Evolutionary conservation across 2,797 vertebrate species (phyloP).

Genomic region (Threskiornis aethiopicus): DNA sequence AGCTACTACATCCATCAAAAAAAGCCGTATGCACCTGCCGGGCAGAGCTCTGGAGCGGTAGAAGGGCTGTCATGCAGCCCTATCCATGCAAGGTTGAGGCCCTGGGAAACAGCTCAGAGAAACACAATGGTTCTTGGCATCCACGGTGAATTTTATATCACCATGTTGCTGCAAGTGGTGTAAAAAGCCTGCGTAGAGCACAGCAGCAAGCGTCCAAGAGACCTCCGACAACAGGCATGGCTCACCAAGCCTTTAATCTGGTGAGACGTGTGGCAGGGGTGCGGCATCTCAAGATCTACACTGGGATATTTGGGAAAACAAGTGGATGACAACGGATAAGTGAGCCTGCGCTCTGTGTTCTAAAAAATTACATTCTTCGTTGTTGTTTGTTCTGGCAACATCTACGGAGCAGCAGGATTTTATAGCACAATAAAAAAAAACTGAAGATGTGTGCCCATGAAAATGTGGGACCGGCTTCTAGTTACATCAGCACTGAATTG

Average conservation of each 20-base stretch:
- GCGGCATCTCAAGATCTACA: background rate
- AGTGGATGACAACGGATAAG: background rate
- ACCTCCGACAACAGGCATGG: background rate
- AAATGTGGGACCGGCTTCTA: background rate
- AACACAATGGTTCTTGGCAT: background rate
- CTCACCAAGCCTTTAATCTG: background rate
- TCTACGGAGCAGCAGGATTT: background rate
- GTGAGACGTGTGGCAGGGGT: background rate
- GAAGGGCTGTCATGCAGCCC: background rate
- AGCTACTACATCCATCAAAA: background rate
- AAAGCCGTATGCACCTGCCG: accelerated
- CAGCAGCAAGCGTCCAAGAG: background rate
- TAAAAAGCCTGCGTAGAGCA: accelerated
- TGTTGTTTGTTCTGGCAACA: slow-evolving; percentile 45
- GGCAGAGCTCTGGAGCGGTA: background rate
- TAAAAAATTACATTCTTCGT: background rate
- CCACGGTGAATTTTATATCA: background rate
- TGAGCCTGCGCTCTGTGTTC: background rate
- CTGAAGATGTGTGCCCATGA: background rate
- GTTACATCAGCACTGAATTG: background rate
- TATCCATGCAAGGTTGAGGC: background rate
- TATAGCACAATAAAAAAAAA: background rate
- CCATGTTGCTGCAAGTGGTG: background rate
- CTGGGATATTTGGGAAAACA: background rate
- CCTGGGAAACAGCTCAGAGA: background rate